Evolutionary conservation across 1,140 invertebrate species (phyloP), one percentile per base, ranked within the genome.

Genomic region (Lineus longissimus): DNA sequence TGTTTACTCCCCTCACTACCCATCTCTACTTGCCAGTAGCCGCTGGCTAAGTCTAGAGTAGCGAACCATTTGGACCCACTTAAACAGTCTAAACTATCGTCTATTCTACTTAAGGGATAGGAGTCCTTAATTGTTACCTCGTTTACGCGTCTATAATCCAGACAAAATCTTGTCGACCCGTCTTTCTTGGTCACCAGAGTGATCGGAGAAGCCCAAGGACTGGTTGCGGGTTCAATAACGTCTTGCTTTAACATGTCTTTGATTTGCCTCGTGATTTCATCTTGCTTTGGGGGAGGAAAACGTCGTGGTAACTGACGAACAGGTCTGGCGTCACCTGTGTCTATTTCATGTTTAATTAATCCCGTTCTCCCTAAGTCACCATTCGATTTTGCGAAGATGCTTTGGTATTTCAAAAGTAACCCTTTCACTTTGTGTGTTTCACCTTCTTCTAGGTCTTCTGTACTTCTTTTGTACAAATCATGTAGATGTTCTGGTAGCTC

Each of bases 11-110:
- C 73, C 2, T 69, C 60, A 15, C 60, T 15, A 7, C 75, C 57
- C n/a, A 86, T 61, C 31, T 57, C 59, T 4, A 85, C 68, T 60
- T 84, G 83, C 78, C 78, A 79, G 55, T 71, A 78, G 7, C 78
- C 77, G 13, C 15, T 54, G 33, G 59, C 65, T 25, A 75, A 55
- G 40, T 75, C 72, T 11, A 73, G 17, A 2, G 43, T 61, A 7
- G 65, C 70, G 47, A 69, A 76, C n/a, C 61, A 70, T 36, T 59
- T 65, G 11, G 65, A 31, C 9, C 66, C 59, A 23, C 59, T 59
- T 47, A 72, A 56, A 13, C 62, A 31, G 7, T 62, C 59, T 11
- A 78, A 45, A 0, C 69, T 67, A 47, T 77, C 75, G 43, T 74
- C 74, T 41, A 74, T 72, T 19, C 68, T 47, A 0, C 72, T 72